Evolutionary conservation across 2,113 vertebrate genomes (phyloP).

Genomic region (Catharus minimus): DNA sequence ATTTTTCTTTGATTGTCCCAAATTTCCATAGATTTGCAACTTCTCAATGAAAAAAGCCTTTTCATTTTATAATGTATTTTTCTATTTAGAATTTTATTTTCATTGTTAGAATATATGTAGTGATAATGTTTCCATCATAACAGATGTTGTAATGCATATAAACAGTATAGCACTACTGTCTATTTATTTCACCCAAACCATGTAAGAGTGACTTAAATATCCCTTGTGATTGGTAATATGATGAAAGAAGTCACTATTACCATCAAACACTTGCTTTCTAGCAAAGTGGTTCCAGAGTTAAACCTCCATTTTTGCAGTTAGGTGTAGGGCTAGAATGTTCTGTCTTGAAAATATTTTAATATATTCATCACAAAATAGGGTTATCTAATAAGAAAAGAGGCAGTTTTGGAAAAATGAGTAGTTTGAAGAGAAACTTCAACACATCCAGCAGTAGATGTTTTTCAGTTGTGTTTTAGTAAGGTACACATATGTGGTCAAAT

Average conservation of each 20-base stretch:
- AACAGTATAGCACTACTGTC: not conserved
- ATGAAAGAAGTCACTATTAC: not conserved
- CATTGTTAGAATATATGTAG: not conserved
- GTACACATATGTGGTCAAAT: not conserved
- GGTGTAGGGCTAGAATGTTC: not conserved
- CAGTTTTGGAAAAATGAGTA: not conserved
- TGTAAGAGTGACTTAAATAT: not conserved
- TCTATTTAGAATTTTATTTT: not conserved
- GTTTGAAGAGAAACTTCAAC: not conserved
- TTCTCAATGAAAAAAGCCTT: not conserved
- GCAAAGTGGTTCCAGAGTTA: not conserved
- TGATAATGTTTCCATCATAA: not conserved
- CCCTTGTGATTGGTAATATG: not conserved
- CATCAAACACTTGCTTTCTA: not conserved
- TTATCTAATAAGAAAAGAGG: not conserved
- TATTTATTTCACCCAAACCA: not conserved
- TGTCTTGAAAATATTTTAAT: not conserved
- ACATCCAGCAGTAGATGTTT: not conserved
- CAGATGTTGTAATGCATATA: not conserved
- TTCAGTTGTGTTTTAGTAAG: not conserved
- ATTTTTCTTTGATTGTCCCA: not conserved
- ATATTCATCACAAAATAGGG: not conserved
- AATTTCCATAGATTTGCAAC: not conserved
- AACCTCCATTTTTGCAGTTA: not conserved
- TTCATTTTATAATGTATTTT: not conserved